Base-by-base conservation (phyloP, 2,888 invertebrate species). In the Eupithecia dodoneata region DNA sequence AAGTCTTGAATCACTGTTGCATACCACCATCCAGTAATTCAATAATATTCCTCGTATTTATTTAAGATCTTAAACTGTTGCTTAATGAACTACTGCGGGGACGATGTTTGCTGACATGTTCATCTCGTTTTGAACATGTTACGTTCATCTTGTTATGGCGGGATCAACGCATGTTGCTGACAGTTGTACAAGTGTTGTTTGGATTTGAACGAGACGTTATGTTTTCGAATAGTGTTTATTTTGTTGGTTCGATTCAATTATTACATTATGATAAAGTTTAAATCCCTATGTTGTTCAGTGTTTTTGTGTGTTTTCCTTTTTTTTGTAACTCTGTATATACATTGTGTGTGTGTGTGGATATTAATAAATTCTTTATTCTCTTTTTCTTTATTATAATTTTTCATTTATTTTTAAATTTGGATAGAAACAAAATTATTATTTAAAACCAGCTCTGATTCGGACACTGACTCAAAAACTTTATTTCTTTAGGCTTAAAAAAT, bases 21-120 rank as follows among this genome's bases (percentile, higher is more conserved):
- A 91, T 91, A 84, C 83, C 76, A 70, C 86, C 86, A 78, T 91
- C 88, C 92, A 88, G 87, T 92, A 90, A 94, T 93, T 92, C 91
- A 92, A 94, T 94, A 93, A 92, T 92, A 93, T 90, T 93, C 90
- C 87, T 90, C 88, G 92, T 94, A 93, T 95, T 94, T 95, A 93
- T 91, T 93, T 93, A 94, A 94, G 91, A 91, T 94, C 94, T 94
- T 93, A 94, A 94, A 94, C 93, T 92, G 92, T 90, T 86, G 84
- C 88, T 85, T 94, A 93, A 94, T 94, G 94, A 94, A 94, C 92
- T 92, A 86, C 88, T 82, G 84, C 80, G 84, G 88, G 88, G 73
- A 71, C 89, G 88, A 90, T 87, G 87, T 93, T 91, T 89, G 88
- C 83, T 81, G 87, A 92, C 70, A 89, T 87, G 91, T 89, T 91